Conservation (phyloP, 1,140 invertebrate species). For the Charaxes varanes region DNA sequence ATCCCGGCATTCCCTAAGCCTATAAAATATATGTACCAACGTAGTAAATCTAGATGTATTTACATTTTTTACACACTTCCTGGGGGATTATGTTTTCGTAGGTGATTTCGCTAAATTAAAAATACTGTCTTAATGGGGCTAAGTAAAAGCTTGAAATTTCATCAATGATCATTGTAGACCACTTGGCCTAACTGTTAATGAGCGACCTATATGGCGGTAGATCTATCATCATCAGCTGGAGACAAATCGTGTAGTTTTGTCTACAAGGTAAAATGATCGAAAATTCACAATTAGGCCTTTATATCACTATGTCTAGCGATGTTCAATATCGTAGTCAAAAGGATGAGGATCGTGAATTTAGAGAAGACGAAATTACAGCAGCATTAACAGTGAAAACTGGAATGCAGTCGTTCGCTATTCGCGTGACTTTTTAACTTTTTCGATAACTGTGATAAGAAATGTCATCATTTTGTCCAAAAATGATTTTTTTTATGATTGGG, state of each 20-base stretch:
- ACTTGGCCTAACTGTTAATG: slow-evolving; percentile 22
- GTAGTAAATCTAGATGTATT: slow-evolving; percentile 48
- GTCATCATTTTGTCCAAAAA: no score
- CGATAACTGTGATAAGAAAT: no score
- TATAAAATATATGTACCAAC: slow-evolving; percentile 53
- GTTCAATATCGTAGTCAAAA: slow-evolving; percentile 15
- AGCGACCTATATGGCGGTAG: slow-evolving; percentile 1
- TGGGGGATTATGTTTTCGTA: slow-evolving; percentile 35
- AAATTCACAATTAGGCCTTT: slow-evolving; percentile 23
- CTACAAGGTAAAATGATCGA: slow-evolving; percentile 6
- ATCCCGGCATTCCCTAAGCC: slow-evolving; percentile 55
- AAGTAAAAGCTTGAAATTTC: slow-evolving; percentile 65
- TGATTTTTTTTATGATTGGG: no score
- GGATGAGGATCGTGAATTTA: slow-evolving; percentile 5
- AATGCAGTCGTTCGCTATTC: no score
- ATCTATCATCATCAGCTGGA: neutral
- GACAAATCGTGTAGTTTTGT: neutral
- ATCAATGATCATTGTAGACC: slow-evolving; percentile 62
- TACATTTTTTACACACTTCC: slow-evolving; percentile 69
- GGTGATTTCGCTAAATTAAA: slow-evolving; percentile 32
- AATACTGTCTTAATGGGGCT: slow-evolving; percentile 39
- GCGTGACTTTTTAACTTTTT: no score
- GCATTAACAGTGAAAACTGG: slow-evolving; percentile 17
- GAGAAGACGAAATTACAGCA: slow-evolving; percentile 23
- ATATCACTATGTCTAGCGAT: slow-evolving; percentile 9